Percentiles rank a stretch among this genome's conserved stretches.
These are phyloP conservation scores for Hetaerina titia DNA, from an alignment of 2,888 invertebrate species.

Conservation along the genomic window DNA sequence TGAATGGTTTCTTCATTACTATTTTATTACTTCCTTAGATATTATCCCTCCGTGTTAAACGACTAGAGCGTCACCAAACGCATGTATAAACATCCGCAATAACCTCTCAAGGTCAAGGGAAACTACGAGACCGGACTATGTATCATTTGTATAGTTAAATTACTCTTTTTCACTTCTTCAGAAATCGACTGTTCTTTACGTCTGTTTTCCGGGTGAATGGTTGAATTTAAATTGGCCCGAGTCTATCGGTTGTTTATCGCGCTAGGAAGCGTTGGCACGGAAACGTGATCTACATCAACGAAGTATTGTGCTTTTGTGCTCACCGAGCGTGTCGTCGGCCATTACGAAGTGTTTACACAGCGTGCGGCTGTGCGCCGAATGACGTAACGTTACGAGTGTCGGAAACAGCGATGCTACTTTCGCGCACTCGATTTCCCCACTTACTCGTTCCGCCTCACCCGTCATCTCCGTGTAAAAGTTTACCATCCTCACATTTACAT, in stretches of 20 bases:
- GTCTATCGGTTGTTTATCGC: not conserved
- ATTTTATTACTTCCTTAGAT: too few relatives aligned
- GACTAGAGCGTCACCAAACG: too few relatives aligned
- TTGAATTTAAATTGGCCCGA: not conserved
- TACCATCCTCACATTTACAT: not conserved
- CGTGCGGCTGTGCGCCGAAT: not conserved
- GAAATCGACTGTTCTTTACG: not conserved
- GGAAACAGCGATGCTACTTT: not conserved
- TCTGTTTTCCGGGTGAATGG: not conserved
- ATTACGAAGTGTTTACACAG: not conserved
- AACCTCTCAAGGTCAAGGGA: too few relatives aligned
- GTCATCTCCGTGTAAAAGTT: not conserved
- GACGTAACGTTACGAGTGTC: not conserved
- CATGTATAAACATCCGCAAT: too few relatives aligned
- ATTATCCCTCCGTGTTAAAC: too few relatives aligned
- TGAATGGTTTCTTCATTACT: too few relatives aligned
- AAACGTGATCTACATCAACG: not conserved
- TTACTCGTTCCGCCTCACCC: not conserved
- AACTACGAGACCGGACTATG: too few relatives aligned
- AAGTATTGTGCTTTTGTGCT: not conserved
- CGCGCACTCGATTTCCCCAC: not conserved
- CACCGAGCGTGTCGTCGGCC: not conserved
- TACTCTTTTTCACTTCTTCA: not conserved
- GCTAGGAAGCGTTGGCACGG: not conserved
- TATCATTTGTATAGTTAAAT: not conserved